These are phyloP conservation scores for Plecotus auritus DNA, from an alignment of 2,113 vertebrate species.

Conservation along the genomic window DNA sequence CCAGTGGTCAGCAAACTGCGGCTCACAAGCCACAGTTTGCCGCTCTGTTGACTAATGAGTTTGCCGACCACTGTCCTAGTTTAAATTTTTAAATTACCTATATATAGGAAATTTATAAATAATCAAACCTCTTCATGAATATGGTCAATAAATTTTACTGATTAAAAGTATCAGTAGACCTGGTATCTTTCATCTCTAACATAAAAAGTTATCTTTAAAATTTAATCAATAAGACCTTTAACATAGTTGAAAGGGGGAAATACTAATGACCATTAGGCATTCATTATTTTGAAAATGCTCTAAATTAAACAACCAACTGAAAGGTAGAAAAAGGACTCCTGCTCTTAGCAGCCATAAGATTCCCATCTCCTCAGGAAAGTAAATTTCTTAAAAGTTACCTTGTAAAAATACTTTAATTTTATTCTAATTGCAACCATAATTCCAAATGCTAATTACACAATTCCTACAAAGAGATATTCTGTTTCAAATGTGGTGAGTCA, in stretches of 20 bases:
- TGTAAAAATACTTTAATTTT: slow-evolving; percentile 45
- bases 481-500: slow-evolving; percentile 23
- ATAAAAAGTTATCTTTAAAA: slow-evolving; percentile 6
- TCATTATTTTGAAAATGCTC: background rate
- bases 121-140: background rate
- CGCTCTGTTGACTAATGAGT: too few relatives aligned
- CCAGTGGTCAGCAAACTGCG: background rate
- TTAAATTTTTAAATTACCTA: background rate
- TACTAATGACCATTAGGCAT: background rate
- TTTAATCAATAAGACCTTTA: background rate
- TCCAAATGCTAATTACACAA: slow-evolving; percentile 58
- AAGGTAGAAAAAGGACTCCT: background rate
- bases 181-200: background rate
- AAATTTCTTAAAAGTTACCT: slow-evolving; percentile 40
- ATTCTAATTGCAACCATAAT: slow-evolving; percentile 50
- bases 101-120: background rate
- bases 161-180: background rate
- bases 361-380: slow-evolving; percentile 17
- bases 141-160: background rate
- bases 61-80: background rate
- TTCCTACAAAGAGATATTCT: slow-evolving; percentile 16
- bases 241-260: background rate
- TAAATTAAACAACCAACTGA: background rate
- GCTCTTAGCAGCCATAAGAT: background rate
- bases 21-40: too few relatives aligned